A percentile compares a stretch with the other conserved stretches of the same genome.
Evolutionary conservation across 2,797 vertebrate species (phyloP).

Genomic region (Tangara arthus): DNA sequence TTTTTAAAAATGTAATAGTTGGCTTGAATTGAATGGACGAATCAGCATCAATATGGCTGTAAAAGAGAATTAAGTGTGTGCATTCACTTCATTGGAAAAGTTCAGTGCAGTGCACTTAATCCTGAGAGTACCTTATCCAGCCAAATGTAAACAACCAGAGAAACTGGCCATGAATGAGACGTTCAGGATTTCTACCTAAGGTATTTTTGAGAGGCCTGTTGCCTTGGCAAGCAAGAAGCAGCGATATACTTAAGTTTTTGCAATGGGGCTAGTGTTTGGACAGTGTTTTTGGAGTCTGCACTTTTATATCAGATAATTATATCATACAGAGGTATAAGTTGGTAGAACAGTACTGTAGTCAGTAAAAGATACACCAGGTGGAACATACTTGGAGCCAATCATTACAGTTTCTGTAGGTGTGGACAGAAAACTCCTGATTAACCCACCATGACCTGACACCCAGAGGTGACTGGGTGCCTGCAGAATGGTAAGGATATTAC

Average conservation of each 20-base stretch:
- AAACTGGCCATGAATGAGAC: neutral
- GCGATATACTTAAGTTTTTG: neutral
- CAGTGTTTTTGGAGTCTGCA: neutral
- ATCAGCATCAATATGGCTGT: neutral
- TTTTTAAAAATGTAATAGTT: neutral
- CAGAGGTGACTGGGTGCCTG: neutral
- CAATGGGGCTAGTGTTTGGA: neutral
- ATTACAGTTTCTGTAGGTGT: neutral
- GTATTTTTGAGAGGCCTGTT: neutral
- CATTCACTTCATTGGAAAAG: neutral
- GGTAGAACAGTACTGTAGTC: neutral
- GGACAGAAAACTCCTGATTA: neutral
- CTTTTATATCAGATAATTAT: neutral
- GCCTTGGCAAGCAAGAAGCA: neutral
- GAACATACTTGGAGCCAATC: neutral
- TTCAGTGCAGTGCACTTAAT: neutral
- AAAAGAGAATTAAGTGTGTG: neutral
- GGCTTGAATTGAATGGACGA: neutral
- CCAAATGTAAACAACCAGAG: neutral
- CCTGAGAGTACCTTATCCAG: neutral
- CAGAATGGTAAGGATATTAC: neutral
- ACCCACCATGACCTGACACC: neutral
- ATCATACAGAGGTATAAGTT: neutral
- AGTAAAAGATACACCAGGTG: neutral
- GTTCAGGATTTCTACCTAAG: neutral